A percentile compares a stretch with the other conserved stretches of the same genome.
phyloP scores from a whole-genome alignment of 1,140 invertebrate species.

The Campoletis sonorensis region DNA sequence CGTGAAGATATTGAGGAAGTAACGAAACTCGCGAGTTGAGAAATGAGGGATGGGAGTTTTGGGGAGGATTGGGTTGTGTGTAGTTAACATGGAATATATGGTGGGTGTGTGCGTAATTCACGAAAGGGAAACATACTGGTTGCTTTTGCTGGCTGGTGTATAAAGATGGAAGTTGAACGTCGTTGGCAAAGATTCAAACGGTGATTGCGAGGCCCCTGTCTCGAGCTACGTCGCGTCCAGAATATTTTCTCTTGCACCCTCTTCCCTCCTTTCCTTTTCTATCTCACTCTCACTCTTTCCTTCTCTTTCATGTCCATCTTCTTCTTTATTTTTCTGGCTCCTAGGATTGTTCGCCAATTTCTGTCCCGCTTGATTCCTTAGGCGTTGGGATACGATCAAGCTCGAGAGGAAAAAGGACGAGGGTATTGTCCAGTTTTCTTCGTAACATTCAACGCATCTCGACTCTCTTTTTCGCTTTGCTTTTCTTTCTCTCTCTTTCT shows the following conservation, averaged over 20 bases:
- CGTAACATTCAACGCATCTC: neutral
- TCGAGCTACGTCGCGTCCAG: slow-evolving; percentile 65
- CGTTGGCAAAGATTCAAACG: slow-evolving; percentile 74
- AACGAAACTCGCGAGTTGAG: neutral
- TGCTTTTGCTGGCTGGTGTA: neutral
- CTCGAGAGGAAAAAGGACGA: slow-evolving; percentile 14
- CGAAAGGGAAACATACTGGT: slow-evolving; percentile 19
- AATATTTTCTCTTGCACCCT: slow-evolving; percentile 63
- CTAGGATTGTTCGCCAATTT: slow-evolving; percentile 29
- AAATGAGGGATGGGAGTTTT: neutral
- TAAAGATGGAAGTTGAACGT: slow-evolving; percentile 48
- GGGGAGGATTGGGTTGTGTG: too few species aligned
- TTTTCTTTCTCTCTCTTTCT: neutral
- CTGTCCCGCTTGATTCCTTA: slow-evolving; percentile 34
- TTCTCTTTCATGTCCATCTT: slow-evolving; percentile 11
- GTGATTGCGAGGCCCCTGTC: slow-evolving; percentile 73
- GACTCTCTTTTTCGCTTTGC: neutral
- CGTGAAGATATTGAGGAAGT: too few species aligned
- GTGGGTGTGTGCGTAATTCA: neutral
- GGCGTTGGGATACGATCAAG: slow-evolving; percentile 18
- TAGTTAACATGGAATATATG: neutral
- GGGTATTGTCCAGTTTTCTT: slow-evolving; percentile 25
- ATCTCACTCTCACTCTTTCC: slow-evolving; percentile 30
- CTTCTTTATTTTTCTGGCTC: slow-evolving; percentile 31
- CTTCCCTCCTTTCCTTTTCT: slow-evolving; percentile 42